phyloP scores from a whole-genome alignment of 2,888 invertebrate species.

The Lasius fuliginosus region DNA sequence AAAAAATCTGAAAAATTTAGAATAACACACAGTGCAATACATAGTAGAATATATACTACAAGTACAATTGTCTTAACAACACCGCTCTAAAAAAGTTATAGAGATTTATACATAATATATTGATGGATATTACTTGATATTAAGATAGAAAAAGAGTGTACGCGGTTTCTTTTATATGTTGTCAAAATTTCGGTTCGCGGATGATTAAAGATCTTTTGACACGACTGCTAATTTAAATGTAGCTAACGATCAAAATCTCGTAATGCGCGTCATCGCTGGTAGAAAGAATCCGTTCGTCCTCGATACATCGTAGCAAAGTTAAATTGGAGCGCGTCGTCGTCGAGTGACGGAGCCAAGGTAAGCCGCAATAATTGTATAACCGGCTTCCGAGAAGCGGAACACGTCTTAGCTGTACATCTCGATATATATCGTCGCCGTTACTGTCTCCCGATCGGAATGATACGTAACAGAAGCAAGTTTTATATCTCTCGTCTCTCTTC shows the following conservation, averaged over 20 bases:
- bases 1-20: not conserved
- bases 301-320: conserved; percentile 58
- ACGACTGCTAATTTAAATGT: not conserved
- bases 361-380: conserved; percentile 83
- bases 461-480: conserved; percentile 17
- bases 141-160: not conserved
- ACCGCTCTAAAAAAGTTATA: not conserved
- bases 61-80: not conserved
- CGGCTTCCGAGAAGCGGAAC: conserved; percentile 81
- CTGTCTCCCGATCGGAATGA: conserved; percentile 42
- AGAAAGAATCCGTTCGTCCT: conserved; percentile 63
- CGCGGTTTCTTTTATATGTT: not conserved
- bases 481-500: not conserved
- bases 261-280: not conserved
- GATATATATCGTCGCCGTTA: conserved; percentile 66
- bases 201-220: not conserved
- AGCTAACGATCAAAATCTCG: conserved; percentile 12
- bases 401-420: conserved; percentile 58
- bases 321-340: conserved; percentile 72
- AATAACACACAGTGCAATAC: not conserved
- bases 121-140: not conserved
- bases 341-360: conserved; percentile 78
- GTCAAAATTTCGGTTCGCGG: not conserved
- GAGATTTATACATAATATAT: not conserved
- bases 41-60: not conserved